Conservation (phyloP, 2,797 vertebrate species). For the Lindbergichthys nudifrons region DNA sequence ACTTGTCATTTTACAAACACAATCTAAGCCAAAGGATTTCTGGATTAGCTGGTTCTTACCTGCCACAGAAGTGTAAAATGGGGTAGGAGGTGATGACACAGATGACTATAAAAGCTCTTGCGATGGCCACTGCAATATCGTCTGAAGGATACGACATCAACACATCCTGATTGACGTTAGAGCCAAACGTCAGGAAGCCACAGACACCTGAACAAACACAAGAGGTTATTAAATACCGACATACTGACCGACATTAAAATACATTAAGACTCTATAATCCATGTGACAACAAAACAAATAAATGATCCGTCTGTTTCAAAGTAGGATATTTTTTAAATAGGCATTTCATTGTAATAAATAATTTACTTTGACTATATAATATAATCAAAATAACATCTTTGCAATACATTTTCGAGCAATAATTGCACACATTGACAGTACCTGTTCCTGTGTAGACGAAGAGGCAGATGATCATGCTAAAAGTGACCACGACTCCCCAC, state of each 20-base stretch:
- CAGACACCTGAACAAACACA: constrained; percentile 87
- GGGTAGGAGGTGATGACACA: constrained; percentile 97
- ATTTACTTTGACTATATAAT: neutral
- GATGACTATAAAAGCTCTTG: constrained; percentile 94
- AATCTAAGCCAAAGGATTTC: neutral
- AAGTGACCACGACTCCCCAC: constrained; percentile 93
- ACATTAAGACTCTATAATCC: neutral
- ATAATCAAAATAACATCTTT: neutral
- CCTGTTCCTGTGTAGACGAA: constrained; percentile 97
- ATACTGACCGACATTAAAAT: neutral
- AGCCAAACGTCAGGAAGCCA: constrained; percentile 95
- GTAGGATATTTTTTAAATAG: neutral
- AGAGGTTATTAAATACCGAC: neutral
- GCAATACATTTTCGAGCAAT: neutral
- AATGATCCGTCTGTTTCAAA: neutral
- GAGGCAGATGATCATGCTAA: constrained; percentile 94
- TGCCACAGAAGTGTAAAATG: constrained; percentile 97
- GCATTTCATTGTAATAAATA: neutral
- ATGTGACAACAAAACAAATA: no score
- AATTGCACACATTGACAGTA: constrained; percentile 53
- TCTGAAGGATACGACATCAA: constrained; percentile 95
- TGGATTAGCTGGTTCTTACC: constrained; percentile 76
- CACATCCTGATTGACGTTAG: constrained; percentile 91
- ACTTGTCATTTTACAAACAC: no score
- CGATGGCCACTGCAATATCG: constrained; percentile 92